Evolutionary conservation across 2,113 vertebrate genomes (phyloP).

Genomic region (Triplophysa rosa): DNA sequence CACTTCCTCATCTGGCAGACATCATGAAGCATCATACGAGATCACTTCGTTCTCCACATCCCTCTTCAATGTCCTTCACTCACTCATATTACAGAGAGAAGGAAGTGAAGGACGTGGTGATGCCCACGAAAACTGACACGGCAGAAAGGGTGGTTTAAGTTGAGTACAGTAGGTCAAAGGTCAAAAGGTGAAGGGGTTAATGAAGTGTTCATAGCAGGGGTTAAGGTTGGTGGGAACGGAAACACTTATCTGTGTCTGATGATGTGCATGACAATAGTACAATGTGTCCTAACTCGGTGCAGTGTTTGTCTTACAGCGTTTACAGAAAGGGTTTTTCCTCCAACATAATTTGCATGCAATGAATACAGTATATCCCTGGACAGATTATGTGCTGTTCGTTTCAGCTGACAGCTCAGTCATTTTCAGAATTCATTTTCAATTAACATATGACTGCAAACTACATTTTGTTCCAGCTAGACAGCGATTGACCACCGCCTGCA

Average conservation of each 20-base stretch:
- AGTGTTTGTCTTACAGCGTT: too few species aligned
- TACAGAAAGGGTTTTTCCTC: too few species aligned
- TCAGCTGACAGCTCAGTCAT: too few species aligned
- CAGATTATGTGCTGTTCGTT: too few species aligned
- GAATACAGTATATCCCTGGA: too few species aligned
- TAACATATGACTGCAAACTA: too few species aligned
- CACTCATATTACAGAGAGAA: neutral
- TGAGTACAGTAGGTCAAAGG: neutral
- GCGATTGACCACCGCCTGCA: too few species aligned
- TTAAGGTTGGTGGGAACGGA: neutral
- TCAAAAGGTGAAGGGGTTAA: neutral
- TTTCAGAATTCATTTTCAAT: too few species aligned
- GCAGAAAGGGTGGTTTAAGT: neutral
- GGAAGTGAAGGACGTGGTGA: neutral
- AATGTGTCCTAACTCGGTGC: neutral
- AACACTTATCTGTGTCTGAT: neutral
- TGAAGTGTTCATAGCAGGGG: neutral
- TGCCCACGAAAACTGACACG: neutral
- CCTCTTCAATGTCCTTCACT: constrained; percentile 4
- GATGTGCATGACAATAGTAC: neutral
- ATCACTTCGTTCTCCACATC: neutral
- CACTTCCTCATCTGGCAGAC: constrained; percentile 23
- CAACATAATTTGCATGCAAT: too few species aligned
- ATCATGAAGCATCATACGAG: neutral
- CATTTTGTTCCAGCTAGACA: too few species aligned